Evolutionary conservation across 2,113 vertebrate genomes (phyloP).

Genomic region (Erinaceus europaeus): DNA sequence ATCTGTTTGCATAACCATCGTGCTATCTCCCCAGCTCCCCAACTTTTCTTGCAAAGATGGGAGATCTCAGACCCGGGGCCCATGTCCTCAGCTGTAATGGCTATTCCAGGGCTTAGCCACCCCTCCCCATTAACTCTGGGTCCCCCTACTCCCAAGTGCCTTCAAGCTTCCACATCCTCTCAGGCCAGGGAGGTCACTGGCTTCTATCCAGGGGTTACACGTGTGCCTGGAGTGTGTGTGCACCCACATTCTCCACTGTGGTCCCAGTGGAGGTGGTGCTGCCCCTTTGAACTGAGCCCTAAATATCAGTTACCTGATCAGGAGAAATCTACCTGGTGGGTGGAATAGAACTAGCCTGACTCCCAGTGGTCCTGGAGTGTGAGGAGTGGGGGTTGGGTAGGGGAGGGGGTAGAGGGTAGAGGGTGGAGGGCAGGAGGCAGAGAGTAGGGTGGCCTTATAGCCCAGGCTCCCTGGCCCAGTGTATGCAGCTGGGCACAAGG

Average conservation of each 20-base stretch:
- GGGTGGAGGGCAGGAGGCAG: background rate
- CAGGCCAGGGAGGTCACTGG: conserved; percentile 10
- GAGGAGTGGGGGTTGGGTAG: too few species aligned
- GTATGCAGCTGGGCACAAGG: background rate
- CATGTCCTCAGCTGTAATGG: background rate
- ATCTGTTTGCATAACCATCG: too few species aligned
- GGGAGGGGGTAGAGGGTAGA: background rate
- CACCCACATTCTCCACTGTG: background rate
- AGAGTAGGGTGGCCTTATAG: background rate
- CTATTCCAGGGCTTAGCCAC: too few species aligned
- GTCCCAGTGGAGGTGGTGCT: background rate
- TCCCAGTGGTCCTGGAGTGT: too few species aligned
- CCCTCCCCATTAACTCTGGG: too few species aligned
- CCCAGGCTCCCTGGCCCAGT: background rate
- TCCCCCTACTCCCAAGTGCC: background rate
- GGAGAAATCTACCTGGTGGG: too few species aligned
- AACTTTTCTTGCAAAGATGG: background rate
- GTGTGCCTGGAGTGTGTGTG: too few species aligned
- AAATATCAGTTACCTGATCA: too few species aligned
- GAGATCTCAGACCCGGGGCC: background rate
- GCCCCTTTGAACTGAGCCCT: conserved; percentile 30
- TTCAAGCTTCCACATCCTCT: background rate
- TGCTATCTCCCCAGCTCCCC: too few species aligned
- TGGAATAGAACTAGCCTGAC: too few species aligned
- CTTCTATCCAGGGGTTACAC: conserved; percentile 29